A percentile compares a stretch with the other conserved stretches of the same genome.
Evolutionary conservation across 2,797 vertebrate genomes (phyloP).

Genomic region (Podarcis siculus): DNA sequence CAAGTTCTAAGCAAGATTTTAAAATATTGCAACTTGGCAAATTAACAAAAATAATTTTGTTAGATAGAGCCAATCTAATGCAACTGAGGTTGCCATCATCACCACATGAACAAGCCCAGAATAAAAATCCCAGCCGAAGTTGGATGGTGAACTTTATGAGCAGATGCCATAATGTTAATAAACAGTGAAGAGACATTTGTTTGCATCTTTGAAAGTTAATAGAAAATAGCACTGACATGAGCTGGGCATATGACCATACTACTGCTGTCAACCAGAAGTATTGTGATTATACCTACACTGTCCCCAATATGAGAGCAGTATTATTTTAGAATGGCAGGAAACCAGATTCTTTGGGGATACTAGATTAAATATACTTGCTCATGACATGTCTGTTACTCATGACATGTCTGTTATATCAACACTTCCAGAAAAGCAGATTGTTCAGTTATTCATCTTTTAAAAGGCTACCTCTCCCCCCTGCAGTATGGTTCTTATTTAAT

Average conservation of each 20-base stretch:
- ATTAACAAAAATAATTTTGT: neutral
- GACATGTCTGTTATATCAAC: conserved; percentile 30
- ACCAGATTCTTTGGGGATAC: conserved; percentile 38
- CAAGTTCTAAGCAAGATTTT: neutral
- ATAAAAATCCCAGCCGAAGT: neutral
- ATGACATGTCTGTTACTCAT: neutral
- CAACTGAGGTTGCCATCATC: too few species aligned
- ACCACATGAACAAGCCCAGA: neutral
- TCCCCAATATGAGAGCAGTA: conserved; percentile 72
- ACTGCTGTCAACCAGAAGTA: conserved; percentile 48
- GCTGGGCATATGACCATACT: conserved; percentile 48
- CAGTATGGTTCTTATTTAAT: conserved; percentile 45
- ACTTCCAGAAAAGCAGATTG: conserved; percentile 32
- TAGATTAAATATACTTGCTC: conserved; percentile 44
- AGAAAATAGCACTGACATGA: conserved; percentile 25
- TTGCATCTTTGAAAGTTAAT: neutral
- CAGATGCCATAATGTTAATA: neutral
- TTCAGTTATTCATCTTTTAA: neutral
- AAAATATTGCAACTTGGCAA: neutral
- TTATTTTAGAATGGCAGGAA: conserved; percentile 42
- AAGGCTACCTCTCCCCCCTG: neutral
- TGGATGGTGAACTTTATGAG: neutral
- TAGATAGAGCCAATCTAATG: neutral
- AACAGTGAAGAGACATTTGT: neutral
- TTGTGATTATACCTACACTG: conserved; percentile 67